These are phyloP conservation scores for Microcebus ravelobensis DNA, from an alignment of 2,113 vertebrate genomes.

Conservation along the genomic window DNA sequence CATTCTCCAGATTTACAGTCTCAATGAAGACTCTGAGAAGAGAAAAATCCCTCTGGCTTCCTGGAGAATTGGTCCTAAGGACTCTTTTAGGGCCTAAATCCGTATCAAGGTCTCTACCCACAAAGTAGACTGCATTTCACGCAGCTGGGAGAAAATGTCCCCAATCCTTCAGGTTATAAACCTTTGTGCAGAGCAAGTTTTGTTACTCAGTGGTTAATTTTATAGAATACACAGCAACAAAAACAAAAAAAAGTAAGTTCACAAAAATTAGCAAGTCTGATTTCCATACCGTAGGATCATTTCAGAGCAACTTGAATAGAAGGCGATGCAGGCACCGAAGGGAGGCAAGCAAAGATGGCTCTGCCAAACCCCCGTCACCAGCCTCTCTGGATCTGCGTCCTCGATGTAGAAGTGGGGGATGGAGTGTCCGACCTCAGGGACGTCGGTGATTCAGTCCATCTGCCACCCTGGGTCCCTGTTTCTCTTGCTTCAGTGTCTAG, in stretches of 20 bases:
- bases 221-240: background rate
- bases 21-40: background rate
- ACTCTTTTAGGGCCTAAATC: background rate
- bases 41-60: background rate
- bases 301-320: background rate
- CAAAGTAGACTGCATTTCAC: background rate
- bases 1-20: background rate
- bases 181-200: background rate
- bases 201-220: background rate
- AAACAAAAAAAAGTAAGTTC: background rate
- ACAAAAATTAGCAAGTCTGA: background rate
- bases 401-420: background rate
- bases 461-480: background rate
- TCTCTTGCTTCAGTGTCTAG: background rate
- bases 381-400: background rate
- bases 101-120: background rate
- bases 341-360: background rate
- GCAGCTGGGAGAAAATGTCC: background rate
- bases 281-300: background rate
- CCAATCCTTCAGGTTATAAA: background rate
- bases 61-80: background rate
- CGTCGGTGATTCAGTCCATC: background rate
- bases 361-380: background rate
- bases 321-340: fast-evolving
- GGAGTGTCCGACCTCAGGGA: background rate